Conservation (phyloP, 2,797 vertebrate species). For the Psittacula derbiana region DNA sequence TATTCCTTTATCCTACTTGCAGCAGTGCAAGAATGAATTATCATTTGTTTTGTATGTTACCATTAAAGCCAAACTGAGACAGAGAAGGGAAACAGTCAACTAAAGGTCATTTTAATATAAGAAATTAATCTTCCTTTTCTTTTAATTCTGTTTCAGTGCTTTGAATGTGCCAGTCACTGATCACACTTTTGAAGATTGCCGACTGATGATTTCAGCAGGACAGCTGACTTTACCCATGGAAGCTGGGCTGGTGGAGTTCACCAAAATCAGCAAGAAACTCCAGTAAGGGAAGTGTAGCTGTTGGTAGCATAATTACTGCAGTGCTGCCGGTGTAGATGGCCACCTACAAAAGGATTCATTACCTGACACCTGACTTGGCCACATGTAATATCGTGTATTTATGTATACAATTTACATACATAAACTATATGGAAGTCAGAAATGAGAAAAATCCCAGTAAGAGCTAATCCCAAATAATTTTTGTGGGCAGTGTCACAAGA, state of each 20-base stretch:
- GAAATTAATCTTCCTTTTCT: neutral
- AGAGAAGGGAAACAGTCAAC: neutral
- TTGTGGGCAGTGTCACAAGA: neutral
- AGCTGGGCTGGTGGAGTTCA: constrained; percentile 96
- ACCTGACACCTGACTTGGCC: neutral
- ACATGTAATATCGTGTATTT: neutral
- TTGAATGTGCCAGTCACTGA: constrained; percentile 90
- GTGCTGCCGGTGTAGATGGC: neutral
- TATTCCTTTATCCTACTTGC: neutral
- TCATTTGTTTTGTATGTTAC: neutral
- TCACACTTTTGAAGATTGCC: constrained; percentile 96
- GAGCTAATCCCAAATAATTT: neutral
- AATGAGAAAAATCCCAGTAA: neutral
- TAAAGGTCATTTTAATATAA: neutral
- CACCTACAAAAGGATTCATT: neutral
- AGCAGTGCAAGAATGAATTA: neutral
- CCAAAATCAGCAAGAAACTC: constrained; percentile 95
- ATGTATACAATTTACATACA: neutral
- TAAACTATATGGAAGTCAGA: neutral
- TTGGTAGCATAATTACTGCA: neutral
- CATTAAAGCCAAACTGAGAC: neutral
- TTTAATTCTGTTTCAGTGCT: constrained; percentile 74
- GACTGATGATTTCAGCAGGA: constrained; percentile 96
- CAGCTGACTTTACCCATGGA: constrained; percentile 97
- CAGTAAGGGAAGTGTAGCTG: constrained; percentile 78